phyloP scores from a whole-genome alignment of 2,113 vertebrate genomes.

The Helogale parvula region DNA sequence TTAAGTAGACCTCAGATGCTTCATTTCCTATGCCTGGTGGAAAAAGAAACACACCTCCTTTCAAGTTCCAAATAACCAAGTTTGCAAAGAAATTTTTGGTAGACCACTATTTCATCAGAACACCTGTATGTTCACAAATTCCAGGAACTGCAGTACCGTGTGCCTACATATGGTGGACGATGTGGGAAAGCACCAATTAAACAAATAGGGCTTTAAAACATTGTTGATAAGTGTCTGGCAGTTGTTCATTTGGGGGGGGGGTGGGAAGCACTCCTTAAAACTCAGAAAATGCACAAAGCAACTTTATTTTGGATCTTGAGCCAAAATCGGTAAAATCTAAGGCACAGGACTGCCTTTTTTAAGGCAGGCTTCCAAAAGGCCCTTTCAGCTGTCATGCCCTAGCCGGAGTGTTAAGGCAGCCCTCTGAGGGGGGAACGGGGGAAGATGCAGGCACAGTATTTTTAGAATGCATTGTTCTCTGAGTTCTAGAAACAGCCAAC shows the following conservation, averaged over 20 bases:
- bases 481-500: conserved; percentile 54
- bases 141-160: not conserved
- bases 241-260: accelerated
- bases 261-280: not conserved
- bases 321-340: not conserved
- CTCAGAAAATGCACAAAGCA: not conserved
- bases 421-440: not conserved
- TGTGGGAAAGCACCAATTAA: not conserved
- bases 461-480: conserved; percentile 78
- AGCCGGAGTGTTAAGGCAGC: not conserved
- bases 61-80: conserved; percentile 12
- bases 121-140: not conserved
- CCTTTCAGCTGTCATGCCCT: not conserved
- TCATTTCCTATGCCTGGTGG: not conserved
- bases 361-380: conserved; percentile 1
- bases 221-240: not conserved
- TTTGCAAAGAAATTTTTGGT: conserved; percentile 34
- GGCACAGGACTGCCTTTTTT: not conserved
- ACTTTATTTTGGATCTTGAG: not conserved
- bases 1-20: conserved; percentile 14
- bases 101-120: not conserved
- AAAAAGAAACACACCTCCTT: not conserved
- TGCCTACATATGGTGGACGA: not conserved
- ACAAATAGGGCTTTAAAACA: not conserved
- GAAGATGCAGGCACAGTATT: conserved; percentile 32